Evolutionary conservation across 37 sponge, comb jelly and placozoan genomes (phyloP), one percentile per base, ranked within the genome.

Genomic region (Theonella swinhoei): DNA sequence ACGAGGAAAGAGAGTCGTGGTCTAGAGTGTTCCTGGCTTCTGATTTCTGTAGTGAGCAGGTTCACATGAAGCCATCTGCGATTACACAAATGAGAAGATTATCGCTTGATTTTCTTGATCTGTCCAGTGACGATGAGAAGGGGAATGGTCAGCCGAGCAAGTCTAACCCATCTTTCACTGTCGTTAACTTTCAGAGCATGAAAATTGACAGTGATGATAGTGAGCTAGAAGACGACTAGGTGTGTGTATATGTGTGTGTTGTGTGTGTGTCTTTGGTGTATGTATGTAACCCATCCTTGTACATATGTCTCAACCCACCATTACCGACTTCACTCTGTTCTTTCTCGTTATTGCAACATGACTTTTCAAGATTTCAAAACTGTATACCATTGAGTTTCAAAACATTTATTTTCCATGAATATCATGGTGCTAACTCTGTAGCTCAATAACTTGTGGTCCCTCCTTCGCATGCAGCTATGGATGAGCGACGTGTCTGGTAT

Each of bases 121-220:
- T 19, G 38, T 37, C 19, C 80, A 28, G 2, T 66, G 24, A 29
- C n/a, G 29, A 43, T 20, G 36, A 33, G 11, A 20, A 31, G 35
- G 7, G 71, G 71, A 35, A 38, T 7, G 9, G 37, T 11, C 11
- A 38, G 4, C 8, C 19, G 4, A 33, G 1, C 24, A 29, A 65
- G 25, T 5, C 5, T 38, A 62, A 23, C 40, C 74, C 33, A 35
- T 47, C 54, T 47, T 83, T 75, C 58, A 35, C 22, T 39, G 75
- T 74, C 23, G 58, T 67, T 0, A 42, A 39, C 9, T 43, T 83
- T 39, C 64, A 4, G 39, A 74, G 72, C 0, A 77, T 88, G 78
- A 88, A 25, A 1, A 83, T 78, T 1, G 89, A 89, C 25, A 62
- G 74, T 41, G 89, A 89, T 34, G 78, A 89, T 74, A 78, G 83